phyloP scores from a whole-genome alignment of 1,140 invertebrate genomes.

The Euglossa dilemma region DNA sequence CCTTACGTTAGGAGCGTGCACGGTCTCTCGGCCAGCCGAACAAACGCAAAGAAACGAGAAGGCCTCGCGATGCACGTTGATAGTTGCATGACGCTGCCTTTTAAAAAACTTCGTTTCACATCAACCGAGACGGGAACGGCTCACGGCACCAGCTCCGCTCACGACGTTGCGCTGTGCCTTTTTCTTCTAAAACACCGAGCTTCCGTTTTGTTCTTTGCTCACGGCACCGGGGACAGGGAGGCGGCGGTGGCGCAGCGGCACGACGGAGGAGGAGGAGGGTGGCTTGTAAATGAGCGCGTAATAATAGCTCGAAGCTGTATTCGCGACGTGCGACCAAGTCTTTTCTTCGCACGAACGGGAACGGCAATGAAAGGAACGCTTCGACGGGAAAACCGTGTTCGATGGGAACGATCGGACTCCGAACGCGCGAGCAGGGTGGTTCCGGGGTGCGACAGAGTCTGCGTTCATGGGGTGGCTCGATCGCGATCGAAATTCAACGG shows the following conservation, averaged over 20 bases:
- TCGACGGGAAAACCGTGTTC: constrained; percentile 16
- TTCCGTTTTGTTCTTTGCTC: constrained; percentile 47
- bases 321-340: constrained; percentile 49
- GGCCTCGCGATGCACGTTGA: constrained; percentile 47
- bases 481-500: too few species aligned
- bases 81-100: constrained; percentile 37
- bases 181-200: constrained; percentile 49
- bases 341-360: constrained; percentile 42
- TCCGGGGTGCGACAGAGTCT: too few species aligned
- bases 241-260: too few species aligned
- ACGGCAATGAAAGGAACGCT: constrained; percentile 46
- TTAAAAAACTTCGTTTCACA: constrained; percentile 41
- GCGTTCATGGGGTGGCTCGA: too few species aligned
- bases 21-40: constrained; percentile 69
- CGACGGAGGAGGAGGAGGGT: background rate
- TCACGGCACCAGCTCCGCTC: background rate
- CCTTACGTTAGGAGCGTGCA: constrained; percentile 71
- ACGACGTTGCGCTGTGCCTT: constrained; percentile 10
- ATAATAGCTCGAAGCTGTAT: constrained; percentile 49
- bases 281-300: constrained; percentile 48
- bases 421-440: too few species aligned
- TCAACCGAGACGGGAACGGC: constrained; percentile 49
- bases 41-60: constrained; percentile 54
- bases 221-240: too few species aligned
- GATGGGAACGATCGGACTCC: background rate